Evolutionary conservation across 2,888 invertebrate species (phyloP).

Genomic region (Metopia argyrocephala): DNA sequence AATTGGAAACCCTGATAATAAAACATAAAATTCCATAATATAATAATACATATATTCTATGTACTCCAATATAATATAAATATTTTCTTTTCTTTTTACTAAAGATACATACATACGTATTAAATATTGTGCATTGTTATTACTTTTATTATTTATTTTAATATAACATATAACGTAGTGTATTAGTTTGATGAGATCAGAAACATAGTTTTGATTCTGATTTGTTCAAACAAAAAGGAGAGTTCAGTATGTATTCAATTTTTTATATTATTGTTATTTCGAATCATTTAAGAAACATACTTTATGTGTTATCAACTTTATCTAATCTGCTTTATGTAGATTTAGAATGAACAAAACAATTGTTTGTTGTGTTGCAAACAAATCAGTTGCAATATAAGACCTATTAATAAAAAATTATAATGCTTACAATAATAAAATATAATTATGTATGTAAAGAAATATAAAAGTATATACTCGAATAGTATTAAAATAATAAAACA

Average conservation of each 20-base stretch:
- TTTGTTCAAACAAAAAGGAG: too few species aligned
- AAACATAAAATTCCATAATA: conserved; percentile 56
- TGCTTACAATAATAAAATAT: not conserved
- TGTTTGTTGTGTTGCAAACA: too few species aligned
- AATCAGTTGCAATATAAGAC: too few species aligned
- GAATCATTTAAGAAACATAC: too few species aligned
- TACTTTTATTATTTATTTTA: conserved; percentile 50
- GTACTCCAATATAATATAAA: not conserved
- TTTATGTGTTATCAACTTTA: too few species aligned
- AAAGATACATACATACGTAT: not conserved
- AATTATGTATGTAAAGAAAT: conserved; percentile 32
- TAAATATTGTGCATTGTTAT: not conserved
- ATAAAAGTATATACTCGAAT: conserved; percentile 50
- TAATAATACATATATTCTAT: conserved; percentile 11
- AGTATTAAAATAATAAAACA: conserved; percentile 41
- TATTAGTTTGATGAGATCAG: too few species aligned
- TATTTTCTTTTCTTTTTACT: not conserved
- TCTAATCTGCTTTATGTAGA: too few species aligned
- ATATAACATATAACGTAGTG: not conserved
- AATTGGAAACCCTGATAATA: conserved; percentile 42
- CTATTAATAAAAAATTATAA: too few species aligned
- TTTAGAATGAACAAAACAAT: too few species aligned
- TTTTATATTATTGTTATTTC: too few species aligned
- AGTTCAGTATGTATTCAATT: too few species aligned
- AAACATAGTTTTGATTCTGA: too few species aligned